Evolutionary conservation across 1,140 invertebrate genomes (phyloP), one percentile per base, ranked within the genome.

Genomic region (Laodelphax striatellus): DNA sequence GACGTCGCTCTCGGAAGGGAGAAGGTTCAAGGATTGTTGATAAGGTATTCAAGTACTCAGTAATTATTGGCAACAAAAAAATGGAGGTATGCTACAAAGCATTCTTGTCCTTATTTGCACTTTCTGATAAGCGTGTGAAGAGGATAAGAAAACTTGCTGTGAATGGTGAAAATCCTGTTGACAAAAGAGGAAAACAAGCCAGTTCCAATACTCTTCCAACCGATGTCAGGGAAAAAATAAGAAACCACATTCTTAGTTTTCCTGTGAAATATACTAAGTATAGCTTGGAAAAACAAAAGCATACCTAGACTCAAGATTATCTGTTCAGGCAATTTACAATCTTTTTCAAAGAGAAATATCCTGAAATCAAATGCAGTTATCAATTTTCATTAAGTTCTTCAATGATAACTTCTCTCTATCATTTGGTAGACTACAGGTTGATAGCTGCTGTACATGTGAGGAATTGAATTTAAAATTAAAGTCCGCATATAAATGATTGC

Each of bases 311-410:
- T 62, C 67, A 44, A 63, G 52, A 52, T 58, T 71, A 52, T 66
- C 60, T 61, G 63, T 69, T 41, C 70, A 67, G 65, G 67, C 55
- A 63, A 69, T 71, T 65, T 57, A 68, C 64, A 62, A 65, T 60
- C 55, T 67, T 61, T 61, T 67, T 68, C 64, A 43, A 67, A 31
- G 58, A 65, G 41, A 46, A 56, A 56, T 16, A 56, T 22, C 55
- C 55, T 16, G 21, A 56, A 14, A 31, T 56, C 10, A 56, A 28
- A 56, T n/a, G n/a, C n/a, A n/a, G n/a, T n/a, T n/a, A n/a, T 38
- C 21, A 56, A 41, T 56, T 19, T 38, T 65, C 56, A 56, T 60
- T 52, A 70, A 65, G 61, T 63, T 68, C 61, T 70, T 67, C 43
- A 65, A 67, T 42, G 61, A 69, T 52, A 69, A 68, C 57, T 67